phyloP scores from a whole-genome alignment of 2,888 invertebrate genomes.

The Sinodicranocentrus sp. region DNA sequence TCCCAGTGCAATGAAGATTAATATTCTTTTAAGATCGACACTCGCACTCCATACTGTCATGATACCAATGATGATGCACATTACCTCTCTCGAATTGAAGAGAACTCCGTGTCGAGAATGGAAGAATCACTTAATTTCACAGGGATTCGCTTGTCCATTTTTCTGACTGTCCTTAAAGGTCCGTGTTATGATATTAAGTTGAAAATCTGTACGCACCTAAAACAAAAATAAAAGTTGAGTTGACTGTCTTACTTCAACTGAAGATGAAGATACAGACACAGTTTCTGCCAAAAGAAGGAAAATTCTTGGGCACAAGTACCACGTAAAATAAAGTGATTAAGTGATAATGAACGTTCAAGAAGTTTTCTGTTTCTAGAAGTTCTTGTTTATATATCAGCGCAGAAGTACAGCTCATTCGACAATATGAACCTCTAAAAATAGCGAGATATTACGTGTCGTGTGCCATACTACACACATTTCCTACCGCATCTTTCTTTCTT shows the following conservation, averaged over 20 bases:
- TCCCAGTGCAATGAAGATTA: not conserved
- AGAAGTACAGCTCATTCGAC: not conserved
- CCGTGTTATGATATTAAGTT: too few relatives aligned
- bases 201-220: too few relatives aligned
- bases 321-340: too few relatives aligned
- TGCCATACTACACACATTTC: not conserved
- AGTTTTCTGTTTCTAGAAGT: conserved; percentile 1
- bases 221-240: too few relatives aligned
- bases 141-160: conserved; percentile 82
- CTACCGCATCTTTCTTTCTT: not conserved
- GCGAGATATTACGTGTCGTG: conserved; percentile 29
- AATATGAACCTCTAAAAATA: conserved; percentile 56
- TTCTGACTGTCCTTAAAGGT: too few relatives aligned
- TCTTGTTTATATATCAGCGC: not conserved
- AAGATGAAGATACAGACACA: too few relatives aligned
- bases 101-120: conserved; percentile 97
- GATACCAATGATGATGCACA: not conserved
- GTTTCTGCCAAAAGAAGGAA: too few relatives aligned
- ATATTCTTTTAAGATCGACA: not conserved
- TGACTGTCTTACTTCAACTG: too few relatives aligned
- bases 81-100: conserved; percentile 92
- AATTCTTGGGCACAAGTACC: too few relatives aligned
- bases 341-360: conserved; percentile 21
- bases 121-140: conserved; percentile 96
- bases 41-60: not conserved